These are phyloP conservation scores for Cheiracanthium punctorium DNA, from an alignment of 2,888 invertebrate genomes.

Conservation along the genomic window DNA sequence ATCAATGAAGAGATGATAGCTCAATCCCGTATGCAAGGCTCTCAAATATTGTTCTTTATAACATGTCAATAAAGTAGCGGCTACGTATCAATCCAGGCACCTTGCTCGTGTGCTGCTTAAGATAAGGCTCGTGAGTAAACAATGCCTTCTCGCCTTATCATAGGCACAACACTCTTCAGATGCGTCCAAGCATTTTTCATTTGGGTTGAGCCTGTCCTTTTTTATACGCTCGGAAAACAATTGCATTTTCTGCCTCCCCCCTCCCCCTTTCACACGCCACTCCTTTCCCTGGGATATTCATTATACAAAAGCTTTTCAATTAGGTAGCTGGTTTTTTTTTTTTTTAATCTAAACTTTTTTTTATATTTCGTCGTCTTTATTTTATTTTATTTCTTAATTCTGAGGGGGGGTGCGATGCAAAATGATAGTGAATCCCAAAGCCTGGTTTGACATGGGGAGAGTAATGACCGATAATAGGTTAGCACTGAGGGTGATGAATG, in stretches of 20 bases:
- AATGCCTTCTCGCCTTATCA: constrained; percentile 52
- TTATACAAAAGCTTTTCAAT: constrained; percentile 53
- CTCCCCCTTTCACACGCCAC: constrained; percentile 5
- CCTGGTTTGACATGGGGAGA: constrained; percentile 23
- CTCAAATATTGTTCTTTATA: constrained; percentile 65
- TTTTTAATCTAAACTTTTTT: not conserved
- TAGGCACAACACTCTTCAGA: constrained; percentile 51
- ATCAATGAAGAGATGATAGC: constrained; percentile 52
- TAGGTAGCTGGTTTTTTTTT: constrained; percentile 5
- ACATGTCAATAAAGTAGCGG: constrained; percentile 61
- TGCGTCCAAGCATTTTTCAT: constrained; percentile 37
- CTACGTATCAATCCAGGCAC: constrained; percentile 60
- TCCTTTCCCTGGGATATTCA: constrained; percentile 34
- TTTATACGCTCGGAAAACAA: constrained; percentile 38
- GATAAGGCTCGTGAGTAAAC: constrained; percentile 59
- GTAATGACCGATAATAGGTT: constrained; percentile 65
- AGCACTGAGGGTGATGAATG: constrained; percentile 53
- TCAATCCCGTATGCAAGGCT: constrained; percentile 54
- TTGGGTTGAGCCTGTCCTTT: constrained; percentile 13
- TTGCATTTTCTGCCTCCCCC: constrained; percentile 19
- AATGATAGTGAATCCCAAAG: constrained; percentile 24
- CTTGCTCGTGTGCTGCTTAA: constrained; percentile 38
- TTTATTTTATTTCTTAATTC: no score
- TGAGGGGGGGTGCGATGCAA: not conserved
- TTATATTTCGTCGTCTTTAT: not conserved